Evolutionary conservation across 2,888 invertebrate species (phyloP).

Genomic region (Hoplodrina blanda): DNA sequence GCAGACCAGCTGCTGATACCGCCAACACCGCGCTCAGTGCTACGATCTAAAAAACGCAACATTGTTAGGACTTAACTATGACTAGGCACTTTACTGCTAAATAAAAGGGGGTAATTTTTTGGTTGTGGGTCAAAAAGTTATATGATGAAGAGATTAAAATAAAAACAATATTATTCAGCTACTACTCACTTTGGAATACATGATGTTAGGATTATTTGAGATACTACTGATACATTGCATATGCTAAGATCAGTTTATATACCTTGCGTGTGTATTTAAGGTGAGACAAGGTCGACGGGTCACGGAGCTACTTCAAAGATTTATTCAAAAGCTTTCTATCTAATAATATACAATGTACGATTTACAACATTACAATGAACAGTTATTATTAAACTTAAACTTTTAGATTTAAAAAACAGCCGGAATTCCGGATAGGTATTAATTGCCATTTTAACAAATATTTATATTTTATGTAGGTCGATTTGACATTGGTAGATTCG

Average conservation of each 20-base stretch:
- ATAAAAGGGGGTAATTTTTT: not conserved
- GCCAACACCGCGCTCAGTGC: constrained; percentile 79
- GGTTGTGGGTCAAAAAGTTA: not conserved
- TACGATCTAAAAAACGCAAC: constrained; percentile 70
- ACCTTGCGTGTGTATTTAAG: constrained; percentile 74
- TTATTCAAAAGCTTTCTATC: constrained; percentile 27
- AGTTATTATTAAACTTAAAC: not conserved
- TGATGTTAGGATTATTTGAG: constrained; percentile 72
- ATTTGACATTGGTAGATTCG: no score
- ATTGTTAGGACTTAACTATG: constrained; percentile 2
- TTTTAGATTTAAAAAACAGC: not conserved
- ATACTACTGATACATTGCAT: constrained; percentile 77
- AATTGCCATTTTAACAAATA: not conserved
- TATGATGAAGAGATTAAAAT: no score
- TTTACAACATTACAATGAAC: not conserved
- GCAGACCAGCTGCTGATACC: constrained; percentile 80
- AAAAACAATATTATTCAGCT: no score
- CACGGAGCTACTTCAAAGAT: constrained; percentile 68
- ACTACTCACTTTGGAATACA: constrained; percentile 85
- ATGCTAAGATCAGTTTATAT: constrained; percentile 76
- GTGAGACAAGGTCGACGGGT: constrained; percentile 83
- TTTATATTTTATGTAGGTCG: no score
- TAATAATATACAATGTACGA: not conserved
- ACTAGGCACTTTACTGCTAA: not conserved
- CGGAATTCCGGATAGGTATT: not conserved